These are phyloP conservation scores for Episyrphus balteatus DNA, from an alignment of 1,140 invertebrate genomes.

Conservation along the genomic window DNA sequence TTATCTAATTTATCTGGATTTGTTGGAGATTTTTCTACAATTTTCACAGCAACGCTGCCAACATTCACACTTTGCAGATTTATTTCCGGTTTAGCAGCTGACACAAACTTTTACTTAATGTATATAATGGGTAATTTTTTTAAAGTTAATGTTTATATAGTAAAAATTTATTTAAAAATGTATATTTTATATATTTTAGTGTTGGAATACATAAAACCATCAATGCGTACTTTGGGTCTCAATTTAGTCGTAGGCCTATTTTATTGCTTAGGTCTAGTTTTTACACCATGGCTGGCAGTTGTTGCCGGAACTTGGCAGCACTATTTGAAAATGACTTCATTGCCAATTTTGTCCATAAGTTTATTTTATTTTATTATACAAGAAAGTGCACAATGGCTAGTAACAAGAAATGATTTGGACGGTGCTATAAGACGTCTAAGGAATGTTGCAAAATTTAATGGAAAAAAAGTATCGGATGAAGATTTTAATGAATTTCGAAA, in stretches of 20 bases:
- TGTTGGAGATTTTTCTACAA: conserved; percentile 43
- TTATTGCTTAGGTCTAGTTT: conserved; percentile 44
- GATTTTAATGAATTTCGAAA: conserved; percentile 40
- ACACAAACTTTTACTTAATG: conserved; percentile 52
- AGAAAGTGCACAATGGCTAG: conserved; percentile 52
- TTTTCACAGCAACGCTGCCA: conserved; percentile 39
- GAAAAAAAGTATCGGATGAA: conserved; percentile 36
- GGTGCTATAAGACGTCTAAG: conserved; percentile 43
- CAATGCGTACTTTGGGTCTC: conserved; percentile 45
- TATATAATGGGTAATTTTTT: conserved; percentile 46
- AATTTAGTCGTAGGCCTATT: conserved; percentile 50
- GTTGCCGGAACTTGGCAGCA: conserved; percentile 41
- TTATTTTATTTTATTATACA: conserved; percentile 44
- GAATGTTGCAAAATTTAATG: conserved; percentile 46
- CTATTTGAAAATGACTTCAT: conserved; percentile 41
- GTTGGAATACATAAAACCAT: conserved; percentile 48
- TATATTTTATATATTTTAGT: conserved; percentile 31
- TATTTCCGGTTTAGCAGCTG: conserved; percentile 47
- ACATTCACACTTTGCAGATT: conserved; percentile 44
- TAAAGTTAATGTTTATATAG: neutral
- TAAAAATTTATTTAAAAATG: neutral
- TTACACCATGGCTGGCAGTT: conserved; percentile 47
- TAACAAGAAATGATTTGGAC: conserved; percentile 44
- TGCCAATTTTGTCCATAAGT: conserved; percentile 40
- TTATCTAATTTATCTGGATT: conserved; percentile 44